phyloP scores from a whole-genome alignment of 1,140 invertebrate genomes.

The Drosophila sproati region DNA sequence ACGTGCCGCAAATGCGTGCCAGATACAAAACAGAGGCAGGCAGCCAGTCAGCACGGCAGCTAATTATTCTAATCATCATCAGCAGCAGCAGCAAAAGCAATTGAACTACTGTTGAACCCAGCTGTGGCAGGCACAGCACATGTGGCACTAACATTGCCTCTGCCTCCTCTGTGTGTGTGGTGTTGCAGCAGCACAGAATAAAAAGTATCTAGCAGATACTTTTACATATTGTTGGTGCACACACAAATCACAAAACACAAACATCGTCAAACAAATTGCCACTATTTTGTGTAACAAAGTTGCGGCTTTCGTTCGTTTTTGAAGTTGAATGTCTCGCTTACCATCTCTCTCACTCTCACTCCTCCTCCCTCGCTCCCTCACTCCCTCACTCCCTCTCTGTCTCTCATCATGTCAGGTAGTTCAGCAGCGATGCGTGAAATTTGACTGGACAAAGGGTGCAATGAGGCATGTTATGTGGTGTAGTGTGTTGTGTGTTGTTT shows the following conservation, averaged over 20 bases:
- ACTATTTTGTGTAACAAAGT: constrained; percentile 70
- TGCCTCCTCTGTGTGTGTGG: constrained; percentile 14
- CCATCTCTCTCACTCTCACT: not conserved
- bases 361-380: not conserved
- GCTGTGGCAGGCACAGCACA: constrained; percentile 35
- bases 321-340: constrained; percentile 7
- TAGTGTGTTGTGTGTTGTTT: constrained; percentile 3
- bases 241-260: constrained; percentile 52
- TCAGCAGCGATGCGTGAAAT: constrained; percentile 63
- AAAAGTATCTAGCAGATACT: constrained; percentile 55
- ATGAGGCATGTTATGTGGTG: constrained; percentile 58
- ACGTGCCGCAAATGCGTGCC: constrained; percentile 60
- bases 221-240: constrained; percentile 24
- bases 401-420: constrained; percentile 38
- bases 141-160: constrained; percentile 17
- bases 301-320: constrained; percentile 42
- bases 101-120: constrained; percentile 75
- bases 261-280: constrained; percentile 66
- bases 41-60: constrained; percentile 36
- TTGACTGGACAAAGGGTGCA: constrained; percentile 61
- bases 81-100: constrained; percentile 44
- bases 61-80: constrained; percentile 69
- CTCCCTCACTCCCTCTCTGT: not conserved
- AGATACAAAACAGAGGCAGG: constrained; percentile 46
- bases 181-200: constrained; percentile 36